Conservation (phyloP, 2,888 invertebrate genomes). For the Metalampra italica region DNA sequence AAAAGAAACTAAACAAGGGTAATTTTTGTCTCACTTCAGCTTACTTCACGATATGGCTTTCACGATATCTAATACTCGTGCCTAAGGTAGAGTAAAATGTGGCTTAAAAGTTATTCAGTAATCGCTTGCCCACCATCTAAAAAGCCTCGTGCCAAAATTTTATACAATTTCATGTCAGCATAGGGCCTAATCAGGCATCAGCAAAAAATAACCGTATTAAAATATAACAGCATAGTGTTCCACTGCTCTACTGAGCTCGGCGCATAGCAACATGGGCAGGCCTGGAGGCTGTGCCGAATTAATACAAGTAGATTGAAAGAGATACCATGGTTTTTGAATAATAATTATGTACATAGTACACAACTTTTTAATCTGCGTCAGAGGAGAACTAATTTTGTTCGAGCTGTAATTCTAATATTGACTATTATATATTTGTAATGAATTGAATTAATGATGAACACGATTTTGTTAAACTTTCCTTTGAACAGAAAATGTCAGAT, state of each 20-base stretch:
- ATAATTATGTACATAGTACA: constrained; percentile 13
- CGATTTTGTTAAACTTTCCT: too few species aligned
- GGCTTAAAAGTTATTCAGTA: too few species aligned
- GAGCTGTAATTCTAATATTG: too few species aligned
- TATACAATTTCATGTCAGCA: background rate
- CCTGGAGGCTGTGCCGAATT: constrained; percentile 49
- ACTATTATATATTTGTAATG: too few species aligned
- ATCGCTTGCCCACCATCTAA: background rate
- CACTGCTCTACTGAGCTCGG: constrained; percentile 67
- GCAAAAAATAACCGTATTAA: constrained; percentile 70
- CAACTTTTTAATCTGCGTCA: constrained; percentile 1
- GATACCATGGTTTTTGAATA: constrained; percentile 33
- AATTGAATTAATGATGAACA: too few species aligned
- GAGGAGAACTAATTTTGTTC: too few species aligned
- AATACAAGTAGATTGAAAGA: constrained; percentile 39
- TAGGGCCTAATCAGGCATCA: constrained; percentile 62
- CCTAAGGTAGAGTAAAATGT: too few species aligned
- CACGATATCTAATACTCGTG: too few species aligned
- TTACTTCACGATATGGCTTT: too few species aligned
- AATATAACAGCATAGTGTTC: constrained; percentile 69
- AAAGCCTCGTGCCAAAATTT: background rate
- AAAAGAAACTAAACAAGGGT: too few species aligned
- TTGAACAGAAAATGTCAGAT: too few species aligned
- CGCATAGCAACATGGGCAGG: constrained; percentile 46
- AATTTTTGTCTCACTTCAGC: too few species aligned